Base-by-base conservation (phyloP, 2,888 invertebrate species). In the Drosophila leonis region DNA sequence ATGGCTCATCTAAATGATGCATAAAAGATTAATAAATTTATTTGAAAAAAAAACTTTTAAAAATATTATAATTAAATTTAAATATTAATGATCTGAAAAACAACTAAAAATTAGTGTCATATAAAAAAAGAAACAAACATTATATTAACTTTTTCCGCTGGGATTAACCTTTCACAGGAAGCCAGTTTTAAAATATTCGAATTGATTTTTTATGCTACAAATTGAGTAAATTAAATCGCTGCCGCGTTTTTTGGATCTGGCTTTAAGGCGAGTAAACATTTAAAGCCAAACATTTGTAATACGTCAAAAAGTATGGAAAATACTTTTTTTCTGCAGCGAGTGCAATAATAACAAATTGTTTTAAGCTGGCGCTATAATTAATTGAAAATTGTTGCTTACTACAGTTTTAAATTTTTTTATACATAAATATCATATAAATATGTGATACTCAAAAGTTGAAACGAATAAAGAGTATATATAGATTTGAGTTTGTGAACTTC, bases 311-410 rank as follows among this genome's bases (percentile, higher is more conserved):
- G 48, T 46, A 66, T 61, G 65, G 65, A 60, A 71, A 63, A 65
- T 42, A 66, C 41, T 65, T 62, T 68, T 66, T 7, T 31, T 13
- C 3, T n/a, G n/a, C 1, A 6, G 33, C 49, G 12, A 12, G n/a
- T 1, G 18, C 29, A 56, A 41, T 15, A 62, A 41, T 20, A 65
- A 41, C 29, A 62, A 67, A 59, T 33, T 39, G 54, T 66, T 46
- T 75, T 75, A 63, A 71, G 71, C 74, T 64, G 56, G n/a, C 41
- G 31, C 18, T 59, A 66, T 75, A 80, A 86, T 80, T 80, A 86
- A 86, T 84, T 76, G 67, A 65, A 78, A 83, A 71, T 54, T 72
- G 52, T 82, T 82, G 7, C 1, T 31, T 31, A 0, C 20, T 9
- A 9, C 20, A 37, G 13, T 39, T 51, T 27, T 52, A 42, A 42